Evolutionary conservation across 2,113 vertebrate species (phyloP).

Genomic region (Channa argus): DNA sequence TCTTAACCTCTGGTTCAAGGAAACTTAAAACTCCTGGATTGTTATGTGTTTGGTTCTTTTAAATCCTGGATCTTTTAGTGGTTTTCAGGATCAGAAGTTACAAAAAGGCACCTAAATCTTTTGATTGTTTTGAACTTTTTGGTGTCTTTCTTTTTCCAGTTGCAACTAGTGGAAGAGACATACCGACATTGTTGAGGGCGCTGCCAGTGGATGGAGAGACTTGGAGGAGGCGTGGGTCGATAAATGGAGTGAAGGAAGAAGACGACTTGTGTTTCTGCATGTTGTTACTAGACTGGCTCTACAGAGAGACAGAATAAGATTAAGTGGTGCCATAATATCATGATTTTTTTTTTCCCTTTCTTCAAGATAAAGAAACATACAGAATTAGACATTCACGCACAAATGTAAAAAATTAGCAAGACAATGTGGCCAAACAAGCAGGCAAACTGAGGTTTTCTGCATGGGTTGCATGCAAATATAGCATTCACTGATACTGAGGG

Average conservation of each 20-base stretch:
- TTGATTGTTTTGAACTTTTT: neutral
- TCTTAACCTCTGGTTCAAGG: neutral
- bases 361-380: neutral
- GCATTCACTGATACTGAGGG: conserved; percentile 13
- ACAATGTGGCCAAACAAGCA: conserved; percentile 62
- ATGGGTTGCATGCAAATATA: conserved; percentile 51
- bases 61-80: neutral
- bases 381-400: neutral
- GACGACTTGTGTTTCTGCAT: conserved; percentile 99
- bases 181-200: conserved; percentile 96
- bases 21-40: too few species aligned
- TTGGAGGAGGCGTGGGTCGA: conserved; percentile 98
- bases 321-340: conserved; percentile 14
- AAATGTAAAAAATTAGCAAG: conserved; percentile 2
- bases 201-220: conserved; percentile 97
- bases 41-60: neutral
- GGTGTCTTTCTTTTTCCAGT: neutral
- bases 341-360: too few species aligned
- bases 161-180: conserved; percentile 67
- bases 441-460: conserved; percentile 45
- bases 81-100: neutral
- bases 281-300: conserved; percentile 98
- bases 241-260: conserved; percentile 99
- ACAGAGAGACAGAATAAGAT: conserved; percentile 13
- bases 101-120: neutral